Percentiles rank a stretch among this genome's conserved stretches.
phyloP scores from a whole-genome alignment of 2,888 invertebrate species.

The Geophilus truncorum region DNA sequence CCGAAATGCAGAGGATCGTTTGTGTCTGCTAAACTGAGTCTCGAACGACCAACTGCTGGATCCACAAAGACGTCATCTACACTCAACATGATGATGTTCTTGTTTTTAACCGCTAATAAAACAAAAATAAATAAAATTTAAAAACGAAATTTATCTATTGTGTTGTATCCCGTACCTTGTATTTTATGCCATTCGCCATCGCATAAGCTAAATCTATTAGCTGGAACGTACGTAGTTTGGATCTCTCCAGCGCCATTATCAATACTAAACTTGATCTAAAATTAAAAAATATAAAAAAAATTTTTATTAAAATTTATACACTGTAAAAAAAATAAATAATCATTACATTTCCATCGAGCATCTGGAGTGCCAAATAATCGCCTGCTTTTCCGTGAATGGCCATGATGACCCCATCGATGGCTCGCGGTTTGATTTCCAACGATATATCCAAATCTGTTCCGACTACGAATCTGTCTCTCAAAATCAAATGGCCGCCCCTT shows the following conservation, averaged over 20 bases:
- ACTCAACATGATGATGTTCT: slow-evolving; percentile 78
- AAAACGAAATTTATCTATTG: slow-evolving; percentile 39
- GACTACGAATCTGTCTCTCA: slow-evolving; percentile 67
- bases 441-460: slow-evolving; percentile 71
- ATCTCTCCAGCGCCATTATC: slow-evolving; percentile 78
- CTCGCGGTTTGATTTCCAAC: slow-evolving; percentile 81
- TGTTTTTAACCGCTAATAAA: slow-evolving; percentile 71
- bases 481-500: slow-evolving; percentile 62
- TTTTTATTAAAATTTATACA: not conserved
- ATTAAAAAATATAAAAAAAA: slow-evolving; percentile 8
- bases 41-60: slow-evolving; percentile 60
- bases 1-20: slow-evolving; percentile 84
- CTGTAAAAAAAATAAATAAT: not conserved
- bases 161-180: slow-evolving; percentile 45
- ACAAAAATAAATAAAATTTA: not conserved
- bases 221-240: slow-evolving; percentile 64
- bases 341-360: slow-evolving; percentile 69
- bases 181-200: slow-evolving; percentile 95
- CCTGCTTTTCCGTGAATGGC: slow-evolving; percentile 71
- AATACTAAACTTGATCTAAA: slow-evolving; percentile 65
- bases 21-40: slow-evolving; percentile 67
- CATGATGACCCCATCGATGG: slow-evolving; percentile 74
- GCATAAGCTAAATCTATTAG: slow-evolving; percentile 67
- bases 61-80: slow-evolving; percentile 74
- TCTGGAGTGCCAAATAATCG: slow-evolving; percentile 80